These are phyloP conservation scores for Agrilus planipennis DNA, from an alignment of 1,140 invertebrate species.

Conservation along the genomic window DNA sequence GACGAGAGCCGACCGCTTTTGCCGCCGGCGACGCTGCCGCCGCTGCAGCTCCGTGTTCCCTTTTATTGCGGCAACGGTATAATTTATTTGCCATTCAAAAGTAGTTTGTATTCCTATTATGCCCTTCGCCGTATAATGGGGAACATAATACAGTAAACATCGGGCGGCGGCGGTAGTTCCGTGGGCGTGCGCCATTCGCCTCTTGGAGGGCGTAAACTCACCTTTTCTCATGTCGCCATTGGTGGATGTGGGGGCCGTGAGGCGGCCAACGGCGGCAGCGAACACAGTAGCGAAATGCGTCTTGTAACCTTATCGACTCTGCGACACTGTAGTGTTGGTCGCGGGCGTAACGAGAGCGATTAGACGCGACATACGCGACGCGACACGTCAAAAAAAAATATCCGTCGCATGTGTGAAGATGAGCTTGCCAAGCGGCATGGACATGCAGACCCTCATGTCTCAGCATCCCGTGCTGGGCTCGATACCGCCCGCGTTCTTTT, in stretches of 20 bases:
- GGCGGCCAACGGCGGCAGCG: conserved; percentile 27
- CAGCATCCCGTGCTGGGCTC: conserved; percentile 73
- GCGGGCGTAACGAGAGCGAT: conserved; percentile 2
- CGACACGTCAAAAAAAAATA: no score
- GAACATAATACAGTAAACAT: conserved; percentile 33
- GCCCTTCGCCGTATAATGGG: conserved; percentile 25
- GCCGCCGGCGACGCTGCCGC: no score
- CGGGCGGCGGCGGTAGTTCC: conserved; percentile 15
- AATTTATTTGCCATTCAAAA: conserved; percentile 30
- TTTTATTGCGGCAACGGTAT: conserved; percentile 24
- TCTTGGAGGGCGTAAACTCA: neutral
- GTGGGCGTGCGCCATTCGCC: neutral
- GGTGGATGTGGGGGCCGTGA: conserved; percentile 20
- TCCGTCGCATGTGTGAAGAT: conserved; percentile 37
- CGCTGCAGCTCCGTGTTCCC: conserved; percentile 8
- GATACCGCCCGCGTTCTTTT: conserved; percentile 67
- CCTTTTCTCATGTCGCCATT: conserved; percentile 11
- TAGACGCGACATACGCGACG: no score
- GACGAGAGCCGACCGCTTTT: no score
- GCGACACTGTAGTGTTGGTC: conserved; percentile 19
- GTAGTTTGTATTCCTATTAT: conserved; percentile 34
- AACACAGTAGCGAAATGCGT: conserved; percentile 26
- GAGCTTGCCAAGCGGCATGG: conserved; percentile 67
- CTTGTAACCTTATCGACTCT: conserved; percentile 23
- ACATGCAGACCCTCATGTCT: conserved; percentile 67